Evolutionary conservation across 2,797 vertebrate genomes (phyloP).

Genomic region (Hipposideros larvatus): DNA sequence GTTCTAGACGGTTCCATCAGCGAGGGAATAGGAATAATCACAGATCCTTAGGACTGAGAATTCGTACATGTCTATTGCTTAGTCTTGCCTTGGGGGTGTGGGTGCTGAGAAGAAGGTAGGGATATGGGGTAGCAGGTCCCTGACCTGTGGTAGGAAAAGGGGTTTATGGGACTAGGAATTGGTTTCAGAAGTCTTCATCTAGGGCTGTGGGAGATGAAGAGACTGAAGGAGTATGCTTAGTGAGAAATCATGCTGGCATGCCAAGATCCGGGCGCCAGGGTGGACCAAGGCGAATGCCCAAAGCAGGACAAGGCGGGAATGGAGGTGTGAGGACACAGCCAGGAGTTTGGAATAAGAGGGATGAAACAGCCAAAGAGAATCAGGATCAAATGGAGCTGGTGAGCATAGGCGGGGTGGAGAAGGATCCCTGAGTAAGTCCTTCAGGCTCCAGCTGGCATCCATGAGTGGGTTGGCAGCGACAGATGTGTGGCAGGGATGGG

Average conservation of each 20-base stretch:
- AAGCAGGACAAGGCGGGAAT: accelerated
- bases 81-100: neutral
- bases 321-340: no score
- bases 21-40: neutral
- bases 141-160: neutral
- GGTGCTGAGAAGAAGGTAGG: neutral
- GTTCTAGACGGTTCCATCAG: neutral
- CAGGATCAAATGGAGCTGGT: neutral
- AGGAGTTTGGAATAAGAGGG: neutral
- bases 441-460: neutral
- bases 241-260: neutral
- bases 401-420: no score
- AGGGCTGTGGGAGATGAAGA: neutral
- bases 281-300: neutral
- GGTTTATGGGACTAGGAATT: neutral
- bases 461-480: neutral
- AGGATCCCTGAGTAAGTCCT: neutral
- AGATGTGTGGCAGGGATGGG: neutral
- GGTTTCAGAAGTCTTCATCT: neutral
- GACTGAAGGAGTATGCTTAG: neutral
- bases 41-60: neutral
- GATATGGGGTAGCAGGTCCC: accelerated
- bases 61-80: neutral
- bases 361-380: neutral
- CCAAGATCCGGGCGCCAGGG: neutral